A percentile compares a stretch with the other conserved stretches of the same genome.
Conservation (phyloP, 2,888 invertebrate genomes). For the Panopea generosa region DNA sequence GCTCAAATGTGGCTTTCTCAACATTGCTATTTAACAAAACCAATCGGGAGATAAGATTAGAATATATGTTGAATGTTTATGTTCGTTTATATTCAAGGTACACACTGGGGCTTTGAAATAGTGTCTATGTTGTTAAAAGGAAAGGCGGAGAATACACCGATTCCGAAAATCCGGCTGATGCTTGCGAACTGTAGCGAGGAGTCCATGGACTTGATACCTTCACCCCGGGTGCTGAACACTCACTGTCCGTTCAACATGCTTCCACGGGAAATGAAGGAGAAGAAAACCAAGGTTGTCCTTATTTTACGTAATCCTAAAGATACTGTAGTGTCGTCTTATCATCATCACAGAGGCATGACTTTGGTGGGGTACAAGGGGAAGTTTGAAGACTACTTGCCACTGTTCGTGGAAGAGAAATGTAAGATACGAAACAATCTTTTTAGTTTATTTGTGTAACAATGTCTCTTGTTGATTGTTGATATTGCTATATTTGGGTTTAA, state of each 20-base stretch:
- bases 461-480: too few relatives aligned
- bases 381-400: too few relatives aligned
- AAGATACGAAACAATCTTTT: too few relatives aligned
- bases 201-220: slow-evolving; percentile 33
- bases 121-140: slow-evolving; percentile 57
- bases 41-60: too few relatives aligned
- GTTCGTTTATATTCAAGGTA: slow-evolving; percentile 45
- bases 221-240: slow-evolving; percentile 60
- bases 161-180: slow-evolving; percentile 52
- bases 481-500: too few relatives aligned
- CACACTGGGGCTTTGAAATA: slow-evolving; percentile 63
- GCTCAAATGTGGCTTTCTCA: too few relatives aligned
- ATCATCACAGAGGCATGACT: slow-evolving; percentile 7
- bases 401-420: too few relatives aligned
- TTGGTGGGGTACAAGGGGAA: background rate
- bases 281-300: slow-evolving; percentile 5
- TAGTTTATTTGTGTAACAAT: too few relatives aligned
- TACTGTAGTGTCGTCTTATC: slow-evolving; percentile 12
- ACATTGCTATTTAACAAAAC: too few relatives aligned
- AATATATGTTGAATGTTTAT: too few relatives aligned
- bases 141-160: slow-evolving; percentile 30
- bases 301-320: slow-evolving; percentile 20
- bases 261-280: slow-evolving; percentile 12
- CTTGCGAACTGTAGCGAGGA: slow-evolving; percentile 36
- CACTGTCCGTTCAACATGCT: slow-evolving; percentile 56